Evolutionary conservation across 92 coral and sea anemone genomes (phyloP).

Genomic region (Umimayanthus kanabou): DNA sequence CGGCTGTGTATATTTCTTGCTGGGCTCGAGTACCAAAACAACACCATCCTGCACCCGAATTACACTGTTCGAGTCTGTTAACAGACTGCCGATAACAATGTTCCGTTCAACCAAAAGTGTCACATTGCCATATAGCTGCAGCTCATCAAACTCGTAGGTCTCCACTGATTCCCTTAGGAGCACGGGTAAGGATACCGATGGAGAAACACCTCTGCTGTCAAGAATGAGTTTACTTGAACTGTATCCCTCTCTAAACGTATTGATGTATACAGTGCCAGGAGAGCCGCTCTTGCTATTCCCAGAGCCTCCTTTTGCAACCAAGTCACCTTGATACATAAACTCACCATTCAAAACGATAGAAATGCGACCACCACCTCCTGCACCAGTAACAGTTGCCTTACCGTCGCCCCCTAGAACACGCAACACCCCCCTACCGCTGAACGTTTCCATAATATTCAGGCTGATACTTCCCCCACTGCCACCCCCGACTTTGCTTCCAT

Average conservation of each 20-base stretch:
- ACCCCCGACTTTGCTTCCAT: constrained; percentile 47
- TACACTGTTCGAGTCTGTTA: constrained; percentile 51
- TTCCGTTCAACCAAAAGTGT: constrained; percentile 40
- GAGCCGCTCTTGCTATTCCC: constrained; percentile 51
- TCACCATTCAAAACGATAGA: constrained; percentile 34
- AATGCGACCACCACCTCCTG: constrained; percentile 66
- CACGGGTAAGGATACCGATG: constrained; percentile 35
- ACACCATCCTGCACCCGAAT: constrained; percentile 54
- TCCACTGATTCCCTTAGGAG: constrained; percentile 51
- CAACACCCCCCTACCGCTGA: constrained; percentile 59
- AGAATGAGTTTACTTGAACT: constrained; percentile 46
- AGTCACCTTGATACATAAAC: constrained; percentile 45
- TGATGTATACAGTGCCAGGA: constrained; percentile 68
- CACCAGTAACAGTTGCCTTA: constrained; percentile 33
- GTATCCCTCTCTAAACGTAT: constrained; percentile 45
- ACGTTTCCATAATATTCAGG: constrained; percentile 23
- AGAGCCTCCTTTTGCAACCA: constrained; percentile 58
- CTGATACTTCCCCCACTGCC: constrained; percentile 71
- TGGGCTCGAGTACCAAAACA: constrained; percentile 51
- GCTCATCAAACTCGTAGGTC: constrained; percentile 43
- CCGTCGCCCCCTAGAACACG: constrained; percentile 53
- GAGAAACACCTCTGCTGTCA: constrained; percentile 48
- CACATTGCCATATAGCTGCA: constrained; percentile 54
- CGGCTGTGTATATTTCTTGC: constrained; percentile 41
- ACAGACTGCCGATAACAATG: constrained; percentile 49